These are phyloP conservation scores for Eolophus roseicapilla DNA, from an alignment of 2,113 vertebrate genomes.

Conservation along the genomic window DNA sequence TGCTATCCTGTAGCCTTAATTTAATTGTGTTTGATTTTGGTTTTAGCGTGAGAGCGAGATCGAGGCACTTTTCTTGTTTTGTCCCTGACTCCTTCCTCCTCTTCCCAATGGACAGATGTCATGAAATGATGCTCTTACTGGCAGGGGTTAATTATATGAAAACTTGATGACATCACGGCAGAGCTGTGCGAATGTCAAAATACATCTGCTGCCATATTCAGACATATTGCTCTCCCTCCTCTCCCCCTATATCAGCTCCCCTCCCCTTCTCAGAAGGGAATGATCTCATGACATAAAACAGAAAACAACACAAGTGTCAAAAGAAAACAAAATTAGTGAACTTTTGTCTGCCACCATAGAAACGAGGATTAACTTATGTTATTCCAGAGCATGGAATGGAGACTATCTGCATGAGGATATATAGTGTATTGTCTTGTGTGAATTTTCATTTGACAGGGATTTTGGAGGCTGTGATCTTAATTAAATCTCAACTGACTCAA, in stretches of 20 bases:
- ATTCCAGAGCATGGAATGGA: constrained; percentile 85
- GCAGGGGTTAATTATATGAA: constrained; percentile 74
- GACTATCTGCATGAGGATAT: constrained; percentile 86
- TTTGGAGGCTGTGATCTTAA: constrained; percentile 95
- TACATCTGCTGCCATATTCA: constrained; percentile 73
- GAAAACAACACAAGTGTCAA: constrained; percentile 83
- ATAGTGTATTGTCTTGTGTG: constrained; percentile 89
- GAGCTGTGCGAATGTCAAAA: constrained; percentile 76
- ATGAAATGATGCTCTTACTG: constrained; percentile 63
- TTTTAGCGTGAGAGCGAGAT: not conserved
- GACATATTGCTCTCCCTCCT: constrained; percentile 71
- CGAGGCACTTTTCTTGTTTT: not conserved
- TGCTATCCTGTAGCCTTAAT: not conserved
- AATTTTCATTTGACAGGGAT: constrained; percentile 92
- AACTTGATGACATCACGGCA: constrained; percentile 78
- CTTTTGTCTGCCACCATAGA: constrained; percentile 91
- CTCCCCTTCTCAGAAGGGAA: constrained; percentile 64
- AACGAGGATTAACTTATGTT: constrained; percentile 87
- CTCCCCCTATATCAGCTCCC: constrained; percentile 57
- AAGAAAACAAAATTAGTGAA: constrained; percentile 87
- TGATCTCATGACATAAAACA: constrained; percentile 80
- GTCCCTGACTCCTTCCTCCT: not conserved
- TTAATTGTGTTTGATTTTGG: not conserved
- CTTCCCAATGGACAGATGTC: constrained; percentile 59
- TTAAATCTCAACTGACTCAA: constrained; percentile 95